Evolutionary conservation across 2,113 vertebrate genomes (phyloP), one percentile per base, ranked within the genome.

Genomic region (Seriola aureovittata): DNA sequence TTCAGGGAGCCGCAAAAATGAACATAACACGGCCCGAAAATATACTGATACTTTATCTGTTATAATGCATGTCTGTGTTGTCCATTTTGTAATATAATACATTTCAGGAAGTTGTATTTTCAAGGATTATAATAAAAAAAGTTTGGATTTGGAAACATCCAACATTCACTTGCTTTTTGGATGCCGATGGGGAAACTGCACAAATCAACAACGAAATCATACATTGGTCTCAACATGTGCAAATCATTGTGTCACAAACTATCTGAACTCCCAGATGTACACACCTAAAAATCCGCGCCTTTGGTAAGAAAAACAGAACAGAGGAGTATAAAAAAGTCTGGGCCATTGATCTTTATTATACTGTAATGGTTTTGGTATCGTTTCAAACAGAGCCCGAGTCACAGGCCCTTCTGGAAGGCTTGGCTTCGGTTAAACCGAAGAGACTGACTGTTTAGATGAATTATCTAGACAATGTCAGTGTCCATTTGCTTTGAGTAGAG

Each of bases 381-480:
- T 92, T 92, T 92, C 88, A 86, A 89, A 90, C 73, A 70, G 57
- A 73, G 80, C 83, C 87, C 69, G 79, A 88, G 85, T 91, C 80
- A 7, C 78, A 42, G 77, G 84, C 84, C 84, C 82, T 80, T 87
- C 77, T 88, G 85, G 87, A 89, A 88, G 74, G 36, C 73, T 90
- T 74, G 82, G 86, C 80, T 90, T 79, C 63, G 14, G 81, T 89
- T 92, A 93, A 95, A 91, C 88, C 88, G 72, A 92, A 89, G 92
- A 94, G 94, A 94, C 89, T 91, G 92, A 87, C 88, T 95, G 95
- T 94, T 95, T 93, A 88, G 89, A 93, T 92, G 85, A 94, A 94
- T 93, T 94, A 95, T 94, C 91, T 92, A 91, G 94, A 95, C 94
- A 93, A 85, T 90, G 94, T 95, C 95, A 92, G 86, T 91, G 90